These are phyloP conservation scores for Lontra canadensis DNA, from an alignment of 2,113 vertebrate genomes.

Conservation along the genomic window DNA sequence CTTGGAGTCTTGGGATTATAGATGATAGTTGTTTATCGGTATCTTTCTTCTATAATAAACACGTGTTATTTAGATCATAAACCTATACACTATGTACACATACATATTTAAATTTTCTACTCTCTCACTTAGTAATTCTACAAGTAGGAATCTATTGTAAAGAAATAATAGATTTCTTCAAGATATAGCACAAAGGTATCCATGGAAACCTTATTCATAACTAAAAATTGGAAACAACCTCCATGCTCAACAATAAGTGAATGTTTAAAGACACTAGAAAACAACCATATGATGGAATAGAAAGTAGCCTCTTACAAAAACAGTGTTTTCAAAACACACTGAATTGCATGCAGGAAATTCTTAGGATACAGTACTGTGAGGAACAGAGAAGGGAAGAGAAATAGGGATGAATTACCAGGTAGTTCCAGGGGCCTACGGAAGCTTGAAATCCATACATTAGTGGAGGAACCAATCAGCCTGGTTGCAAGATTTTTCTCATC, in stretches of 20 bases:
- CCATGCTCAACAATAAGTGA: constrained; percentile 56
- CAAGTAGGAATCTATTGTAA: constrained; percentile 32
- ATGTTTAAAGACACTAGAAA: constrained; percentile 64
- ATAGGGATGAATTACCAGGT: neutral
- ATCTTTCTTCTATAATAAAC: neutral
- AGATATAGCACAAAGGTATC: constrained; percentile 56
- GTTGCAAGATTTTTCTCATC: neutral
- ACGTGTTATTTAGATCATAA: neutral
- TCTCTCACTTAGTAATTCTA: constrained; percentile 7
- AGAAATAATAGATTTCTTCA: constrained; percentile 49
- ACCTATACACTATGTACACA: neutral
- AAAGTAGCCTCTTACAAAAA: constrained; percentile 53
- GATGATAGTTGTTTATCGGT: neutral
- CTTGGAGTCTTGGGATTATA: neutral
- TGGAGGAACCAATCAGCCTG: neutral
- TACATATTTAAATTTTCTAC: constrained; percentile 12
- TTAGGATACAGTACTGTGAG: neutral
- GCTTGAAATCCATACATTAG: constrained; percentile 13
- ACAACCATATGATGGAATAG: constrained; percentile 21
- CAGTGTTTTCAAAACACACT: constrained; percentile 55
- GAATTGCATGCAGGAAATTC: neutral
- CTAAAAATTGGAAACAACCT: constrained; percentile 45
- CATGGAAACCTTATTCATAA: constrained; percentile 68
- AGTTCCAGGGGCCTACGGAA: neutral
- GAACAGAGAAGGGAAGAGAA: neutral